phyloP scores from a whole-genome alignment of 2,113 vertebrate genomes.

The Physeter macrocephalus region DNA sequence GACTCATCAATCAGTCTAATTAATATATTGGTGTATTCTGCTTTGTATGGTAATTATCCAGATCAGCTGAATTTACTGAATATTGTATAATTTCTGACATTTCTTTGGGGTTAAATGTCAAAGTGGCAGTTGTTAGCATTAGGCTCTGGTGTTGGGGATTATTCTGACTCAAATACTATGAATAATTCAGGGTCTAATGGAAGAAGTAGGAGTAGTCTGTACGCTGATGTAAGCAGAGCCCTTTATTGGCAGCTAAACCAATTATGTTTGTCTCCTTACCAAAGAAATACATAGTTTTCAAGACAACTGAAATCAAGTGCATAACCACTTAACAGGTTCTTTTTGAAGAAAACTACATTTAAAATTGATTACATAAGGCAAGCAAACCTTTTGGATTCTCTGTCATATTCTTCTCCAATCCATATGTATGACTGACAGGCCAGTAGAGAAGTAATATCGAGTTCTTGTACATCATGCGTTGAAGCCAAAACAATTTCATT shows the following conservation, averaged over 20 bases:
- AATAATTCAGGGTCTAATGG: background rate
- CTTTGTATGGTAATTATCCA: background rate
- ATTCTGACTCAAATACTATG: background rate
- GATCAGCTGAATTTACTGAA: background rate
- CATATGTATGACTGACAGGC: slow-evolving; percentile 94
- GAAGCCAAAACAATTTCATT: slow-evolving; percentile 97
- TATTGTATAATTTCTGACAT: background rate
- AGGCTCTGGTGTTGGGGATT: background rate
- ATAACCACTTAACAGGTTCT: background rate
- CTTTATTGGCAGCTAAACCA: background rate
- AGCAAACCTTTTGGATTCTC: slow-evolving; percentile 94
- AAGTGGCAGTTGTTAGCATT: background rate
- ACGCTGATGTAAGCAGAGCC: background rate
- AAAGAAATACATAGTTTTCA: background rate
- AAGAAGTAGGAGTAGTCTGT: background rate
- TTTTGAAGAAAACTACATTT: background rate
- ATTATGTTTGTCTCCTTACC: background rate
- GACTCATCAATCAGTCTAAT: background rate
- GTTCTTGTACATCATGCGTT: slow-evolving; percentile 97
- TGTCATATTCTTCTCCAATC: slow-evolving; percentile 98
- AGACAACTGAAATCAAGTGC: background rate
- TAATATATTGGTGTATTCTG: background rate
- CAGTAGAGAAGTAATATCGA: slow-evolving; percentile 92
- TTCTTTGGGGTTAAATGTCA: background rate
- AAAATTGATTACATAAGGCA: background rate